These are phyloP conservation scores for Crocodylus rhombifer DNA, from an alignment of 2,797 vertebrate species.

Conservation along the genomic window DNA sequence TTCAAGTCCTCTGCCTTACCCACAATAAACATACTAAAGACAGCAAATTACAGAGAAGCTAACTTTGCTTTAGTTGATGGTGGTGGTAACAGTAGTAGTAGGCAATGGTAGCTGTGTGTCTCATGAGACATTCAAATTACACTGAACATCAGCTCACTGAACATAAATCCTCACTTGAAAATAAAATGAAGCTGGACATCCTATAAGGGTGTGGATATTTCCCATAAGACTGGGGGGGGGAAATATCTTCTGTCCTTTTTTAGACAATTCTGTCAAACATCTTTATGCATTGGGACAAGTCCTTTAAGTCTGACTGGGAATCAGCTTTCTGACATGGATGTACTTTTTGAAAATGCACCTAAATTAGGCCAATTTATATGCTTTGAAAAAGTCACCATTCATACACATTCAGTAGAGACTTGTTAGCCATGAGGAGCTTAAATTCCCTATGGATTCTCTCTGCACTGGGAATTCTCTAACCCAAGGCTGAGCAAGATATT, in stretches of 20 bases:
- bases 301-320: not conserved
- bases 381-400: not conserved
- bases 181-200: too few species aligned
- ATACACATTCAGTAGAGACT: rapidly evolving
- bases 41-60: not conserved
- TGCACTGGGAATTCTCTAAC: not conserved
- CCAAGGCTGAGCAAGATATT: not conserved
- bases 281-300: not conserved
- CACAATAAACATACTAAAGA: not conserved
- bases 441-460: not conserved
- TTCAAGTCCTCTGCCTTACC: not conserved
- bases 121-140: too few species aligned
- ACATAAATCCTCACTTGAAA: too few species aligned
- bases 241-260: not conserved
- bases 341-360: not conserved
- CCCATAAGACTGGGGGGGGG: not conserved
- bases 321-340: not conserved
- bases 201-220: too few species aligned
- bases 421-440: not conserved
- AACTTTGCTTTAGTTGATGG: rapidly evolving
- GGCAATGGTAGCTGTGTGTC: too few species aligned
- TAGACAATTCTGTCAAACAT: not conserved
- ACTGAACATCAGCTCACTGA: too few species aligned
- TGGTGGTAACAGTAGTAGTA: too few species aligned
- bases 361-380: not conserved